Evolutionary conservation across 2,888 invertebrate species (phyloP).

Genomic region (Fissipunctia ypsillon): DNA sequence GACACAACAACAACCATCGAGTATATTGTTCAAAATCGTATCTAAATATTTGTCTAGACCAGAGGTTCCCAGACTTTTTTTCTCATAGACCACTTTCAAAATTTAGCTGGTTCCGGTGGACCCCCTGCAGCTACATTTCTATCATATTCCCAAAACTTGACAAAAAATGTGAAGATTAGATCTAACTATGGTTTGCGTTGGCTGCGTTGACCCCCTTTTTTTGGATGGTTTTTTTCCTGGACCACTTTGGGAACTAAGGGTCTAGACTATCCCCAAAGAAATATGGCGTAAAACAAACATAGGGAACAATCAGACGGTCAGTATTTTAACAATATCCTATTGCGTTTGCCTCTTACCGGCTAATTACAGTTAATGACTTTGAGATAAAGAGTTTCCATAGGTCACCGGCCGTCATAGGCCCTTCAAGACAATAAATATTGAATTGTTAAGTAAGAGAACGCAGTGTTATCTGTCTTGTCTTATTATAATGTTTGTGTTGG

Average conservation of each 20-base stretch:
- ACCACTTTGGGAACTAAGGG: too few species aligned
- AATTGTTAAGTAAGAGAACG: slow-evolving; percentile 33
- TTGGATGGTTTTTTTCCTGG: too few species aligned
- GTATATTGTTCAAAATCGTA: slow-evolving; percentile 1
- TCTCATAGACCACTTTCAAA: too few species aligned
- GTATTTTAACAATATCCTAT: slow-evolving; percentile 39
- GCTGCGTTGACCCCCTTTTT: too few species aligned
- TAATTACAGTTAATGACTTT: slow-evolving; percentile 60
- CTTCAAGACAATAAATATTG: slow-evolving; percentile 41
- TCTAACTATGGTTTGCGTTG: too few species aligned
- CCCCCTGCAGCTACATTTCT: too few species aligned
- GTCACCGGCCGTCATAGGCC: slow-evolving; percentile 37
- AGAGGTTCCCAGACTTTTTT: too few species aligned
- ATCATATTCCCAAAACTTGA: too few species aligned
- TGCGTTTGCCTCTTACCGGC: slow-evolving; percentile 35
- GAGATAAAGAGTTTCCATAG: slow-evolving; percentile 60
- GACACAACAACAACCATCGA: too few species aligned
- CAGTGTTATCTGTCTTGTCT: slow-evolving; percentile 18
- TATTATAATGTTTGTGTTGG: slow-evolving; percentile 21
- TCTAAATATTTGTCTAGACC: background rate
- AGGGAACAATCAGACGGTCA: background rate
- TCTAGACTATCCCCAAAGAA: background rate
- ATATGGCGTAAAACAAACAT: background rate
- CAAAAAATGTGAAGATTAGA: too few species aligned
- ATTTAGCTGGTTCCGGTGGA: too few species aligned